Evolutionary conservation across 1,140 invertebrate genomes (phyloP), one percentile per base, ranked within the genome.

Genomic region (Anadara kagoshimensis): DNA sequence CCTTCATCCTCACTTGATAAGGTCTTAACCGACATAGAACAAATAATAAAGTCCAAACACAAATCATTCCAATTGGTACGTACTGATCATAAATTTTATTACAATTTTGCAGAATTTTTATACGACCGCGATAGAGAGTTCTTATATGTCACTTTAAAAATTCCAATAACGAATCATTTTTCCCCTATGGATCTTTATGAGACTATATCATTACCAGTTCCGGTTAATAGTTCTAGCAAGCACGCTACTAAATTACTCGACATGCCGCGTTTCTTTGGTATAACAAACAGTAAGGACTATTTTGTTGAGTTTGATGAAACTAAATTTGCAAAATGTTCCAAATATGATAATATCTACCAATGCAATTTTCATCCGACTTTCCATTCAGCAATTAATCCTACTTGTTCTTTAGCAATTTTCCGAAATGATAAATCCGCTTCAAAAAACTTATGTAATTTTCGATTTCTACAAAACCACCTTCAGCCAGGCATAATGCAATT

Each of bases 211-310:
- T 18, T 59, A 41, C 57, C 57, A 41, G 57, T 59, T 59, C 57
- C 57, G n/a, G 24, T 59, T 59, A 59, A 59, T 36, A 59, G 18
- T 41, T 59, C 57, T 22, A 22, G 54, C 10, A 11, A 41, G 57
- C 57, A 59, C 43, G 57, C 57, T 59, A 65, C 63, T 49, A 22
- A 65, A 54, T 26, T 65, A 11, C 18, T 65, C 5, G 10, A 26
- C 29, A 8, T 18, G 16, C 57, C 57, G 11, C 10, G n/a, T 18
- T 59, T 41, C 18, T 24, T 59, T 3, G 26, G 26, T 24, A 7
- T 59, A 18, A 14, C 57, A 8, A 3, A 7, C 36, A 11, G 54
- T 53, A 11, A 11, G 26, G 43, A 51, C 5, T 22, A 65, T 41
- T 53, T 53, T 24, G 41, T 36, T 3, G 4, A 4, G 11, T 18